A percentile compares a stretch with the other conserved stretches of the same genome.
Conservation (phyloP, 2,113 vertebrate species). For the Strix aluco region DNA sequence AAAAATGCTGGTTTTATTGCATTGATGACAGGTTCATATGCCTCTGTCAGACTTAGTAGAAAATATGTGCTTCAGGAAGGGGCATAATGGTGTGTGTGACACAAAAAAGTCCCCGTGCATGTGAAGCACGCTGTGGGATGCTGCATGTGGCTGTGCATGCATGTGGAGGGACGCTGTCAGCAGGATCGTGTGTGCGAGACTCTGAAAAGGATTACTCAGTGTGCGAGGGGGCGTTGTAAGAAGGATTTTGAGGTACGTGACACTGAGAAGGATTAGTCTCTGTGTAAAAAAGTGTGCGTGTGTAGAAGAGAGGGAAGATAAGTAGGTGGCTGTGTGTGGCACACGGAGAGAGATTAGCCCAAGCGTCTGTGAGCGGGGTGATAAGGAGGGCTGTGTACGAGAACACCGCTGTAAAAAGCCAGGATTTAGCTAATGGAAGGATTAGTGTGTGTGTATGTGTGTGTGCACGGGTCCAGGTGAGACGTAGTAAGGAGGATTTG, state of each 20-base stretch:
- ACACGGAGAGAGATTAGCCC: neutral
- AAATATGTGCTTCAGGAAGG: fast-evolving
- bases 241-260: slow-evolving; percentile 40
- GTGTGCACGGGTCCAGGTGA: fast-evolving
- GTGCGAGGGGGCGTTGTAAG: neutral
- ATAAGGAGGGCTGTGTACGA: neutral
- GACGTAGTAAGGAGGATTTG: fast-evolving
- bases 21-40: neutral
- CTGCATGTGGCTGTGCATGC: neutral
- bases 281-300: neutral
- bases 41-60: neutral
- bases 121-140: neutral
- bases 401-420: neutral
- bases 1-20: neutral
- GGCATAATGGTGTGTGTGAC: neutral
- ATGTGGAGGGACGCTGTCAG: neutral
- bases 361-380: fast-evolving
- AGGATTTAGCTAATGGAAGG: neutral
- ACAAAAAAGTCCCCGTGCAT: neutral
- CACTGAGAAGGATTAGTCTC: slow-evolving; percentile 43
- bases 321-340: neutral
- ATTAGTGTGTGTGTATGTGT: neutral
- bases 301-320: slow-evolving; percentile 17
- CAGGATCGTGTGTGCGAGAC: neutral
- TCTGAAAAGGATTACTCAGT: slow-evolving; percentile 35